These are phyloP conservation scores for Nyctibius bracteatus DNA, from an alignment of 2,113 vertebrate species.

Conservation along the genomic window DNA sequence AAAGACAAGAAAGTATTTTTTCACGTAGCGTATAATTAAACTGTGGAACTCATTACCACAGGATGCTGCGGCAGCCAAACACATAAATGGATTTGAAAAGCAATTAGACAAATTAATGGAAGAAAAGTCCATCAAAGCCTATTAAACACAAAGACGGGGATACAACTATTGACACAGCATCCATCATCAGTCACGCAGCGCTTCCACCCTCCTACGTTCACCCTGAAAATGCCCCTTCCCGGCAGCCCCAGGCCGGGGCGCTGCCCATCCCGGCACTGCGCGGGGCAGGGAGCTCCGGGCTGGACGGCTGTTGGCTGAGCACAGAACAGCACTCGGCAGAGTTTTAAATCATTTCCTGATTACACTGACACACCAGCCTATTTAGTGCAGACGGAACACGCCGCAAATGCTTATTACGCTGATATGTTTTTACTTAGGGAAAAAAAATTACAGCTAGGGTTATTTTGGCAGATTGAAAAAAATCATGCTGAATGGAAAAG, in stretches of 20 bases:
- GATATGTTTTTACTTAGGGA: fast-evolving
- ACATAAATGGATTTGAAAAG: slow-evolving; percentile 29
- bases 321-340: fast-evolving
- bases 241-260: fast-evolving
- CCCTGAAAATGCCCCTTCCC: background rate
- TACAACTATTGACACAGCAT: background rate
- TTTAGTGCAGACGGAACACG: background rate
- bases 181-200: background rate
- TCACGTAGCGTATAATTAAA: slow-evolving; percentile 27
- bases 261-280: too few species aligned
- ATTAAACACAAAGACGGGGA: background rate
- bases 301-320: fast-evolving
- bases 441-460: background rate
- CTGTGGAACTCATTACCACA: slow-evolving; percentile 11
- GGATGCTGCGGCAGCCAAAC: slow-evolving; percentile 20
- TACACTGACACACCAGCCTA: fast-evolving
- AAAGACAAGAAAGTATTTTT: slow-evolving; percentile 32
- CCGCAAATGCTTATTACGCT: background rate
- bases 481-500: background rate
- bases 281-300: background rate
- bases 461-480: background rate
- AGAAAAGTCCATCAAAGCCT: slow-evolving; percentile 34
- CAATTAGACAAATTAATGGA: slow-evolving; percentile 54
- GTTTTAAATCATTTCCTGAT: background rate
- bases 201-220: fast-evolving